These are phyloP conservation scores for Bergia sp. DNA, from an alignment of 92 coral and sea anemone genomes.

Conservation along the genomic window DNA sequence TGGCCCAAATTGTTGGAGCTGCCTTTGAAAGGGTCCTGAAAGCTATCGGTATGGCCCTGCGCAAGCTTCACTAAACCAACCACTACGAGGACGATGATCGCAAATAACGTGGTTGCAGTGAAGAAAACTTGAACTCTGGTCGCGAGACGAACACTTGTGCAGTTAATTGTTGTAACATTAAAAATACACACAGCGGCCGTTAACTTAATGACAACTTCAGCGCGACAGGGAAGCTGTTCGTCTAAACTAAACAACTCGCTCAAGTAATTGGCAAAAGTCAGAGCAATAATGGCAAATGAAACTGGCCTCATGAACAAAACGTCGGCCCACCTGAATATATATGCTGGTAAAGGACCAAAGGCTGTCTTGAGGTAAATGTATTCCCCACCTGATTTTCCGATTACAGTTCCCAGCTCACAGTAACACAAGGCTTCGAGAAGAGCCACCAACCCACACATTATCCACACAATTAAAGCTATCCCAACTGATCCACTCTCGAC, in stretches of 20 bases:
- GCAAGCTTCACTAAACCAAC: slow-evolving; percentile 45
- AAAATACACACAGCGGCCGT: slow-evolving; percentile 54
- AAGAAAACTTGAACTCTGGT: slow-evolving; percentile 62
- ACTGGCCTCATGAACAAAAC: slow-evolving; percentile 73
- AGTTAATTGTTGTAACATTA: slow-evolving; percentile 54
- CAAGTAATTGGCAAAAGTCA: slow-evolving; percentile 70
- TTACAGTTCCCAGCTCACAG: slow-evolving; percentile 78
- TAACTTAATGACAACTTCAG: slow-evolving; percentile 41
- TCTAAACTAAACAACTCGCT: slow-evolving; percentile 51
- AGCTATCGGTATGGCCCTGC: slow-evolving; percentile 47
- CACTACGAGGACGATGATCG: slow-evolving; percentile 45
- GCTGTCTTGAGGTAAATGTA: slow-evolving; percentile 71
- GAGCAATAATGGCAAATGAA: slow-evolving; percentile 67
- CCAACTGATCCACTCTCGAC: slow-evolving; percentile 74
- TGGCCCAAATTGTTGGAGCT: slow-evolving; percentile 46
- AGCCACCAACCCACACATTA: slow-evolving; percentile 60
- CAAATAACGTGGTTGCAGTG: slow-evolving; percentile 48
- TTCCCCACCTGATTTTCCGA: slow-evolving; percentile 78
- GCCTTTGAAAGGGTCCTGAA: slow-evolving; percentile 19
- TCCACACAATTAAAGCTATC: slow-evolving; percentile 71
- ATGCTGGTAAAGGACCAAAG: slow-evolving; percentile 72
- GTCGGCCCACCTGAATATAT: slow-evolving; percentile 74
- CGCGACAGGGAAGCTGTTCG: slow-evolving; percentile 12
- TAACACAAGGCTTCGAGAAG: slow-evolving; percentile 75
- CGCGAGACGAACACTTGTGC: slow-evolving; percentile 53